Percentiles rank a stretch among this genome's conserved stretches.
Evolutionary conservation across 2,113 vertebrate species (phyloP).

Genomic region (Trichomycterus rosablanca): DNA sequence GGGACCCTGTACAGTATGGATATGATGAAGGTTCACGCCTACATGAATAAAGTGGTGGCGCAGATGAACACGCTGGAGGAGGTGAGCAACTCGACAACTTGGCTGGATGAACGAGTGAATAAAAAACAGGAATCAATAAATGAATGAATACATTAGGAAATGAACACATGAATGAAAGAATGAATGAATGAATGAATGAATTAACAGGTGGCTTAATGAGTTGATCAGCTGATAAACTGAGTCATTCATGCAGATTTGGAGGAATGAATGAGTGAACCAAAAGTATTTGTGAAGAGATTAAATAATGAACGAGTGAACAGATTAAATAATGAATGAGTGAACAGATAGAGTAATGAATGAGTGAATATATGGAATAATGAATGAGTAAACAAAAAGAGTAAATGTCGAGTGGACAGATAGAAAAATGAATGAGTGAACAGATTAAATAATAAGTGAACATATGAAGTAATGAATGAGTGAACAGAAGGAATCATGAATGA

Average conservation of each 20-base stretch:
- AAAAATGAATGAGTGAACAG: neutral
- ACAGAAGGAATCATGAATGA: too few species aligned
- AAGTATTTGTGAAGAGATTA: too few species aligned
- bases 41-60: conserved; percentile 85
- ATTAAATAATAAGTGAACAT: neutral
- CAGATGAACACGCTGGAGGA: conserved; percentile 94
- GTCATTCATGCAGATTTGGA: too few species aligned
- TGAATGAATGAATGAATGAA: too few species aligned
- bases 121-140: neutral
- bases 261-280: too few species aligned
- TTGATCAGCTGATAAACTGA: too few species aligned
- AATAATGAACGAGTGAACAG: neutral
- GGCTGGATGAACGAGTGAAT: neutral
- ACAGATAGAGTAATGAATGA: neutral
- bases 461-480: neutral
- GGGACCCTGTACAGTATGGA: conserved; percentile 94
- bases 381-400: neutral
- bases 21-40: conserved; percentile 92
- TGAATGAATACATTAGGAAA: too few species aligned
- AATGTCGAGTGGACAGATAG: neutral
- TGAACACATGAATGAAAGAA: neutral
- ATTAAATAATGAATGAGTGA: neutral
- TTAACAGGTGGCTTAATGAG: too few species aligned
- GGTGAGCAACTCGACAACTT: conserved; percentile 59
- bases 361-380: too few species aligned